Evolutionary conservation across 2,113 vertebrate species (phyloP).

Genomic region (Mola mola): DNA sequence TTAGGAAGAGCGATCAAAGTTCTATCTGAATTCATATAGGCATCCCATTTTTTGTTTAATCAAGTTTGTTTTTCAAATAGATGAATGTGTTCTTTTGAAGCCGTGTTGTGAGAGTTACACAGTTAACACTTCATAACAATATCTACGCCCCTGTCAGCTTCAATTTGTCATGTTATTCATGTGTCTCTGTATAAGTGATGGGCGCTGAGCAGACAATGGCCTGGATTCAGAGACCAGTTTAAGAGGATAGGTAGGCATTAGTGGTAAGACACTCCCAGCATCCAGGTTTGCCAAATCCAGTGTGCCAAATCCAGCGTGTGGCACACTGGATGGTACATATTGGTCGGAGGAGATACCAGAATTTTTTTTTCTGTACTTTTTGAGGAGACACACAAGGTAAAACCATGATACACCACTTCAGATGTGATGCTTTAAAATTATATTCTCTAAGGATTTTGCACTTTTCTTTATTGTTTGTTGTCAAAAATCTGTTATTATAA

Average conservation of each 20-base stretch:
- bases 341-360: slow-evolving; percentile 59
- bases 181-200: slow-evolving; percentile 39
- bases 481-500: not conserved
- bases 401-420: slow-evolving; percentile 28
- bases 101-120: slow-evolving; percentile 3
- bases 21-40: too few species aligned
- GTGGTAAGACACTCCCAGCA: slow-evolving; percentile 68
- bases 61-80: too few species aligned
- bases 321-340: slow-evolving; percentile 66
- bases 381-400: slow-evolving; percentile 66
- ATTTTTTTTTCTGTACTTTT: slow-evolving; percentile 67
- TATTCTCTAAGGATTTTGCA: slow-evolving; percentile 7
- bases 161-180: slow-evolving; percentile 59
- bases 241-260: slow-evolving; percentile 84
- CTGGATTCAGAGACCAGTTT: slow-evolving; percentile 76
- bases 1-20: too few species aligned
- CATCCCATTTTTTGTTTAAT: too few species aligned
- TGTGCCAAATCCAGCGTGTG: slow-evolving; percentile 80
- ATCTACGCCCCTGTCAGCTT: slow-evolving; percentile 53
- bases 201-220: slow-evolving; percentile 81
- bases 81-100: not conserved
- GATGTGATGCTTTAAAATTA: not conserved
- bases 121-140: slow-evolving; percentile 17
- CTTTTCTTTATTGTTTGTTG: not conserved
- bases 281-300: slow-evolving; percentile 75